These are phyloP conservation scores for Actinemys pallida DNA, from an alignment of 2,113 vertebrate genomes.

Conservation along the genomic window DNA sequence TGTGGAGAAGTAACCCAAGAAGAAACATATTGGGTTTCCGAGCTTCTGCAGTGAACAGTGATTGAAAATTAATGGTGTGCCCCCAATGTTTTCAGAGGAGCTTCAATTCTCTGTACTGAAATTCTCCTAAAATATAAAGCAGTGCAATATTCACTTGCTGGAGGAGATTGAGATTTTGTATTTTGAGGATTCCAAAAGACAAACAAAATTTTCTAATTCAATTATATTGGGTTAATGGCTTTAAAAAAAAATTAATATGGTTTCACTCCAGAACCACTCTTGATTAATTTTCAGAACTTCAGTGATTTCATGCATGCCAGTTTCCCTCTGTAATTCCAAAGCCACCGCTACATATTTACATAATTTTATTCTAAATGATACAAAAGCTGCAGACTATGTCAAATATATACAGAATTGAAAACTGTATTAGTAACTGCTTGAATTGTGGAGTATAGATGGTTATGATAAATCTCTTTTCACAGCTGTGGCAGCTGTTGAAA, in stretches of 20 bases:
- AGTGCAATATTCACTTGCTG: not conserved
- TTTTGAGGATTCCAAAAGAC: not conserved
- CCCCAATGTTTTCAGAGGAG: not conserved
- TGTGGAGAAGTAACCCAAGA: too few relatives aligned
- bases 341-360: not conserved
- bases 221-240: not conserved
- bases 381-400: not conserved
- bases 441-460: not conserved
- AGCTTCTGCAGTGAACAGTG: not conserved
- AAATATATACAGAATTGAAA: not conserved
- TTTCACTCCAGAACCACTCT: not conserved
- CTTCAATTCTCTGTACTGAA: conserved; percentile 6
- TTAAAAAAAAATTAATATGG: not conserved
- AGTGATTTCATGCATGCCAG: not conserved
- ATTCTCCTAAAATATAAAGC: not conserved
- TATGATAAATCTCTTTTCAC: not conserved
- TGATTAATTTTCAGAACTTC: not conserved
- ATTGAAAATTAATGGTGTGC: conserved; percentile 3
- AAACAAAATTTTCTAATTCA: not conserved
- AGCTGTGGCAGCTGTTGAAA: not conserved
- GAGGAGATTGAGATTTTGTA: not conserved
- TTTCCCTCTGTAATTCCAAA: not conserved
- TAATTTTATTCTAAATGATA: not conserved
- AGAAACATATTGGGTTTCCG: not conserved
- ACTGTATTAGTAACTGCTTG: not conserved